Percentiles rank a stretch among this genome's conserved stretches.
These are phyloP conservation scores for Crenuchus spilurus DNA, from an alignment of 2,797 vertebrate genomes.

Conservation along the genomic window DNA sequence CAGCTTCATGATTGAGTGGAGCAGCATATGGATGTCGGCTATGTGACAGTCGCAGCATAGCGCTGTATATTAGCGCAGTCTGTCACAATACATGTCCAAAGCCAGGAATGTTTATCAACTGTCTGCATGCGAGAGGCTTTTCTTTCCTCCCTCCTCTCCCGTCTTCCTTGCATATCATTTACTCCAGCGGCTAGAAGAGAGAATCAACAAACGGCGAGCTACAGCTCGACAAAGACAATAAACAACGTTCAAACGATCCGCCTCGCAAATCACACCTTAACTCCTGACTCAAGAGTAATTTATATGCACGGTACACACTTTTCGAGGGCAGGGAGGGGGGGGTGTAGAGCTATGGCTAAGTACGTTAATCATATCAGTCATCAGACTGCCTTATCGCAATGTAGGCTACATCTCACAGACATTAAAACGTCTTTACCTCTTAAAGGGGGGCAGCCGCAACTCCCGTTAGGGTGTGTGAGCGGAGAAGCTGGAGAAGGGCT, in stretches of 20 bases:
- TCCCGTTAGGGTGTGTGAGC: slow-evolving; percentile 49
- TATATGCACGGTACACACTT: slow-evolving; percentile 32
- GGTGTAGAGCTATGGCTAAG: slow-evolving; percentile 13
- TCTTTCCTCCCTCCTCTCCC: no score
- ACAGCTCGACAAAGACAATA: slow-evolving; percentile 39
- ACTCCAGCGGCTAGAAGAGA: slow-evolving; percentile 12
- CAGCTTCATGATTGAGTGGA: slow-evolving; percentile 84
- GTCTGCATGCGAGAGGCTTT: slow-evolving; percentile 41
- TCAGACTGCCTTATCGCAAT: slow-evolving; percentile 49
- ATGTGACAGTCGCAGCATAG: slow-evolving; percentile 82
- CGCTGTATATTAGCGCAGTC: slow-evolving; percentile 78
- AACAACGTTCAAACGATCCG: slow-evolving; percentile 34
- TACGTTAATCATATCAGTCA: slow-evolving; percentile 50
- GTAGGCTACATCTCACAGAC: slow-evolving; percentile 55
- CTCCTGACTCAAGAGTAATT: slow-evolving; percentile 34
- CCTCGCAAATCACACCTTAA: slow-evolving; percentile 37
- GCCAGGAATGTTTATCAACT: slow-evolving; percentile 79
- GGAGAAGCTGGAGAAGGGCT: slow-evolving; percentile 58
- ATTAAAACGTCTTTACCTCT: slow-evolving; percentile 62
- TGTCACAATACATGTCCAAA: slow-evolving; percentile 81
- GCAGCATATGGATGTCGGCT: slow-evolving; percentile 82
- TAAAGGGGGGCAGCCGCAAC: slow-evolving; percentile 54
- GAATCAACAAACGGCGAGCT: slow-evolving; percentile 10
- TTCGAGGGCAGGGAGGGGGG: neutral
- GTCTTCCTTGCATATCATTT: slow-evolving; percentile 23